phyloP scores from a whole-genome alignment of 2,888 invertebrate genomes.

The Leptarthrus brevirostris region DNA sequence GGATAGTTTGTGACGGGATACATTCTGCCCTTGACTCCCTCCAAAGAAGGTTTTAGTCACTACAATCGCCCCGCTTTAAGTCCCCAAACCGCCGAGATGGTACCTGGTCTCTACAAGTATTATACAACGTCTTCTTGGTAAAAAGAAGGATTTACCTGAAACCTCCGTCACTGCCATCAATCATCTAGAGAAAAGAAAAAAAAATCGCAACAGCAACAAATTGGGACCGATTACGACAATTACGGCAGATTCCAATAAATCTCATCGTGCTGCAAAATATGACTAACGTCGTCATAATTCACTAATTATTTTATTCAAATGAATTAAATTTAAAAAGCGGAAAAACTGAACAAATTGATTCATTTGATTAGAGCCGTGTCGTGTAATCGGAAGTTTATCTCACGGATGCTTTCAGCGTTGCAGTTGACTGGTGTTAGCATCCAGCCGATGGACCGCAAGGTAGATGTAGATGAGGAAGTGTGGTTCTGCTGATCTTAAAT shows the following conservation, averaged over 20 bases:
- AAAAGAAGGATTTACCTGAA: constrained; percentile 32
- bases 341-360: constrained; percentile 8
- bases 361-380: constrained; percentile 13
- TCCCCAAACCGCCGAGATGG: neutral
- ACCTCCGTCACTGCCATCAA: constrained; percentile 50
- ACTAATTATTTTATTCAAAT: constrained; percentile 50
- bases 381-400: neutral
- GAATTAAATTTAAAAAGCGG: constrained; percentile 28
- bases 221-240: constrained; percentile 48
- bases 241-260: constrained; percentile 48
- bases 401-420: neutral
- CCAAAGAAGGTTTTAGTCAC: neutral
- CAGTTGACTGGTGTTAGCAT: neutral
- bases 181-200: constrained; percentile 33
- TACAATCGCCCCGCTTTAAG: neutral
- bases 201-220: constrained; percentile 38
- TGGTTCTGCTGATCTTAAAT: neutral
- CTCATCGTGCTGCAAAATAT: constrained; percentile 20
- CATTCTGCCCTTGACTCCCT: constrained; percentile 16
- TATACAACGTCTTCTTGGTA: neutral
- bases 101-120: constrained; percentile 1
- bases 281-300: constrained; percentile 34
- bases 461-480: neutral
- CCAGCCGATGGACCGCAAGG: too few species aligned
- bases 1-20: neutral